Percentiles rank a stretch among this genome's conserved stretches.
phyloP scores from a whole-genome alignment of 2,888 invertebrate genomes.

The Chrysolina oricalcia region DNA sequence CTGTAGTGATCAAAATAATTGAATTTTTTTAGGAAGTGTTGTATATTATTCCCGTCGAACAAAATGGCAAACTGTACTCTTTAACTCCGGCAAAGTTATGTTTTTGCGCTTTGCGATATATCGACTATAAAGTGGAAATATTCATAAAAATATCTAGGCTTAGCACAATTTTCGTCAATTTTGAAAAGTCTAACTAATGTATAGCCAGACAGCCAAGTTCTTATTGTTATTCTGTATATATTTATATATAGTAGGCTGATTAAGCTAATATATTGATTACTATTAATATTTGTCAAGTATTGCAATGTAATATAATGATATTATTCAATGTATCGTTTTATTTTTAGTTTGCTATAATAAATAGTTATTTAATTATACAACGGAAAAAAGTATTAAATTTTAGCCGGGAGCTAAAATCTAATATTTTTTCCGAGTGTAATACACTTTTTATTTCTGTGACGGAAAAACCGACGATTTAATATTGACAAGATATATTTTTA shows the following conservation, averaged over 20 bases:
- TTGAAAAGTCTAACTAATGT: constrained; percentile 5
- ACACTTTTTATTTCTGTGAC: too few species aligned
- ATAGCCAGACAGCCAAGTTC: constrained; percentile 3
- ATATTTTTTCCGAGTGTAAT: too few species aligned
- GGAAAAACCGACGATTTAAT: too few species aligned
- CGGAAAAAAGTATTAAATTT: too few species aligned
- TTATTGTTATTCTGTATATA: constrained; percentile 21
- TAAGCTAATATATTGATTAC: constrained; percentile 22
- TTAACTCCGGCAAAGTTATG: background rate
- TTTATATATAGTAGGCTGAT: constrained; percentile 17
- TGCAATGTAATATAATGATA: constrained; percentile 30
- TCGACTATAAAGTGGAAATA: constrained; percentile 6
- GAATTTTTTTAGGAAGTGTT: constrained; percentile 28
- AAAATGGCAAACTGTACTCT: constrained; percentile 23
- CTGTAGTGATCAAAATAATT: constrained; percentile 21
- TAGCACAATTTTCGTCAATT: constrained; percentile 44
- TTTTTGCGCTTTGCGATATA: constrained; percentile 1
- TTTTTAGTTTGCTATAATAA: background rate
- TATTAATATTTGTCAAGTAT: constrained; percentile 24
- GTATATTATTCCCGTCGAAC: constrained; percentile 21
- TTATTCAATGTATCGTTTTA: constrained; percentile 4
- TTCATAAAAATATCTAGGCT: constrained; percentile 34
- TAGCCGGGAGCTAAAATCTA: too few species aligned
- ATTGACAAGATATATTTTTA: too few species aligned
- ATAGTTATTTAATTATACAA: too few species aligned